These are phyloP conservation scores for Columba janthina DNA, from an alignment of 2,113 vertebrate genomes.

Conservation along the genomic window DNA sequence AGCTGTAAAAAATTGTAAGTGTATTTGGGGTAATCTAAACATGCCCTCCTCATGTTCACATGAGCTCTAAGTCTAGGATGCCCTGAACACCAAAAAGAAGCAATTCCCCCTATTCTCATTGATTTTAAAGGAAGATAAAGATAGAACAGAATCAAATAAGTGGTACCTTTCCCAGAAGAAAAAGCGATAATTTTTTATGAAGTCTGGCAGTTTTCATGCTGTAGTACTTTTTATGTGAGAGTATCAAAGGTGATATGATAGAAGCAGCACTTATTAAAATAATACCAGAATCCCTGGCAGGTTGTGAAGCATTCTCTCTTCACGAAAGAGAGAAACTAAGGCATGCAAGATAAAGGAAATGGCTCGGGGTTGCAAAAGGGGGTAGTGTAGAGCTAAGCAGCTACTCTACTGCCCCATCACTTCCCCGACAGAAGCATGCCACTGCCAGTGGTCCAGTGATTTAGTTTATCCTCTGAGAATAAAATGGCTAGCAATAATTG, in stretches of 20 bases:
- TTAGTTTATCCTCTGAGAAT: neutral
- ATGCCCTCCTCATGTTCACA: neutral
- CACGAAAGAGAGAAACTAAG: neutral
- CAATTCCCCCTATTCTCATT: neutral
- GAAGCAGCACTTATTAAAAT: neutral
- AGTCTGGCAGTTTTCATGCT: neutral
- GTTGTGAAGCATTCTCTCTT: neutral
- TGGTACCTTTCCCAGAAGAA: neutral
- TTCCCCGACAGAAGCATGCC: neutral
- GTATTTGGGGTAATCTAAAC: neutral
- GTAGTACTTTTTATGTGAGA: neutral
- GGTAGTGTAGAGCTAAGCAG: neutral
- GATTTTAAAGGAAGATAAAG: neutral
- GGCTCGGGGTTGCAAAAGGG: neutral
- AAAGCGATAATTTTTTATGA: neutral
- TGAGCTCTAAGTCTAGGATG: neutral
- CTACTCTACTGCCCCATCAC: neutral
- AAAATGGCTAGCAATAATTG: neutral
- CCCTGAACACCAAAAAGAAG: neutral
- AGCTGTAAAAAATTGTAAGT: neutral
- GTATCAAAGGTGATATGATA: neutral
- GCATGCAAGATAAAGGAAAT: neutral
- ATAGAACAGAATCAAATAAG: neutral
- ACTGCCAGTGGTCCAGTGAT: neutral
- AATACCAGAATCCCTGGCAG: neutral